These are phyloP conservation scores for Lamproptera curius DNA, from an alignment of 2,888 invertebrate species.

Conservation along the genomic window DNA sequence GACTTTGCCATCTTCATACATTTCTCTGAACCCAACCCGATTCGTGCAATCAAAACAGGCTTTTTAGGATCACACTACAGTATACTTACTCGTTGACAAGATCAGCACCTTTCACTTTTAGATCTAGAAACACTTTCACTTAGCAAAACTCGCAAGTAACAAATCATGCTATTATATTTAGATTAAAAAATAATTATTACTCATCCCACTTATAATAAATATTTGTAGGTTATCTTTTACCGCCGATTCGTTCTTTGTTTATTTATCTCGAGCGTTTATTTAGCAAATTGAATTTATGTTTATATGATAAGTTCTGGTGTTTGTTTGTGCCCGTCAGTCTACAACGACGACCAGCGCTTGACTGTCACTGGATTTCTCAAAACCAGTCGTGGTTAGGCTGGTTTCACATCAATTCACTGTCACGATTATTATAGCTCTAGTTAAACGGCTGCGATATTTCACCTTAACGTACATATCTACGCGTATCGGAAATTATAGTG, in stretches of 20 bases:
- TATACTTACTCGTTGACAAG: conserved; percentile 42
- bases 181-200: conserved; percentile 14
- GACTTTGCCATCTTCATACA: conserved; percentile 37
- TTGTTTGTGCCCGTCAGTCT: conserved; percentile 33
- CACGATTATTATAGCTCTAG: conserved; percentile 47
- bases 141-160: conserved; percentile 28
- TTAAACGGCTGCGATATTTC: conserved; percentile 28
- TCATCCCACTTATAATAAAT: too few relatives aligned
- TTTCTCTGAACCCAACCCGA: conserved; percentile 42
- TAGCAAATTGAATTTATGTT: too few relatives aligned
- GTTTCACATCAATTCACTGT: conserved; percentile 42
- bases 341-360: conserved; percentile 36
- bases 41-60: conserved; percentile 42
- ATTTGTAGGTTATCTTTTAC: too few relatives aligned
- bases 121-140: conserved; percentile 66
- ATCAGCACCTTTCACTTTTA: conserved; percentile 66
- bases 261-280: too few relatives aligned
- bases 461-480: conserved; percentile 31
- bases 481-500: conserved; percentile 47
- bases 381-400: conserved; percentile 48
- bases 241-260: too few relatives aligned
- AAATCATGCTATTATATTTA: conserved; percentile 20
- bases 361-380: conserved; percentile 58
- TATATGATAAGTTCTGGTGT: too few relatives aligned
- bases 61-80: conserved; percentile 33